Base-by-base conservation (phyloP, 1,140 invertebrate species). In the Pteromalus puparum region DNA sequence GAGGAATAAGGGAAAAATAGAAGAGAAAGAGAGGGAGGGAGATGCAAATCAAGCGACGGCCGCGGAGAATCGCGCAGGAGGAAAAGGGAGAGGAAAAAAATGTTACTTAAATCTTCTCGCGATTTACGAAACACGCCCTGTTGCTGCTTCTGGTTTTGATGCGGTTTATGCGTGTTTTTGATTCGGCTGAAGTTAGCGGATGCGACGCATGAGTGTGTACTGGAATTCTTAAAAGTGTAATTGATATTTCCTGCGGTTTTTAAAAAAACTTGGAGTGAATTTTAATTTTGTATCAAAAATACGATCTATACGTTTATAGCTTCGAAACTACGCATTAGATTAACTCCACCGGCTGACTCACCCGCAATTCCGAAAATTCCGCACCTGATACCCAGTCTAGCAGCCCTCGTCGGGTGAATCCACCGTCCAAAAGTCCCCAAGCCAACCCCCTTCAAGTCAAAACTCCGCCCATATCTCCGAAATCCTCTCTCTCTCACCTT, bases 31-130 rank as follows among this genome's bases (percentile, higher is more conserved):
- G 21, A 30, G n/a, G n/a, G 70, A 75, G 34, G 74, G 21, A 82
- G 74, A 76, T 82, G 80, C 80, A 82, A 82, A 82, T 85, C n/a
- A 84, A 80, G 77, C 48, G n/a, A 26, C 65, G 65, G 70, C 68
- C 28, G n/a, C 7, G 18, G n/a, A 38, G 30, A 80, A 26, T 72
- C 42, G 53, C 48, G 75, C 67, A 53, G 78, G 65, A 81, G 9
- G 73, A 67, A 68, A 68, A 87, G 87, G 87, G 46, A 77, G 84
- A 82, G 74, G 13, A 18, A 67, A 76, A 76, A 68, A 48, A 65
- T 15, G 28, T 68, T 76, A 26, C 76, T 80, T 80, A 26, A 75
- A 67, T 80, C 73, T 73, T 80, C 53, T 75, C 48, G 12, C 26
- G 12, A 53, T 73, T n/a, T n/a, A 75, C 21, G 73, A 75, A 75